Conservation (phyloP, 2,888 invertebrate genomes). For the Sinotaia quadrata region DNA sequence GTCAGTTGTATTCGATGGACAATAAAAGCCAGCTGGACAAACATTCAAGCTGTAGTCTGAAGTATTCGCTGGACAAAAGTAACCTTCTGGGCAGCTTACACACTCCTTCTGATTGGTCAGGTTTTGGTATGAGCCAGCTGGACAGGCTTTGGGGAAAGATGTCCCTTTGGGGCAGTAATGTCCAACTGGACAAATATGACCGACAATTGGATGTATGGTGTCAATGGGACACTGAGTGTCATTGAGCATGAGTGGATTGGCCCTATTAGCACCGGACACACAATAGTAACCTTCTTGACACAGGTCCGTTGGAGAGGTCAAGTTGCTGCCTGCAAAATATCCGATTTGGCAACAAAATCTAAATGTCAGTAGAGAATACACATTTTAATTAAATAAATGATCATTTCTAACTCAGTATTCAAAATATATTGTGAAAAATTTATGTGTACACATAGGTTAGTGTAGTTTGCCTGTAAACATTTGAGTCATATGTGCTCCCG, state of each 20-base stretch:
- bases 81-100: conserved; percentile 64
- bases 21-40: conserved; percentile 64
- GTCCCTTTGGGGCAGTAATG: conserved; percentile 64
- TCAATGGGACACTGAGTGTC: conserved; percentile 64
- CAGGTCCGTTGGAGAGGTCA: conserved; percentile 56
- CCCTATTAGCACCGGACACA: conserved; percentile 56
- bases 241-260: conserved; percentile 65
- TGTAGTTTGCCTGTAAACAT: too few species aligned
- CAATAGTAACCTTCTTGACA: conserved; percentile 64
- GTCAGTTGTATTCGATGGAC: conserved; percentile 54
- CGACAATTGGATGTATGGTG: conserved; percentile 66
- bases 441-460: too few species aligned
- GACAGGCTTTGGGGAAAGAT: conserved; percentile 63
- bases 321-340: conserved; percentile 54
- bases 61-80: conserved; percentile 66
- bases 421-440: too few species aligned
- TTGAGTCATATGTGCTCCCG: too few species aligned
- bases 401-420: too few species aligned
- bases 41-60: conserved; percentile 58
- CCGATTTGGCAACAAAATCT: too few species aligned
- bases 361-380: too few species aligned
- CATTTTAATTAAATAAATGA: too few species aligned
- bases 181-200: conserved; percentile 63
- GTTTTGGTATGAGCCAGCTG: conserved; percentile 67
- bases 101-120: conserved; percentile 60